These are phyloP conservation scores for Rhopalosiphum maidis DNA, from an alignment of 1,140 invertebrate species.

Conservation along the genomic window DNA sequence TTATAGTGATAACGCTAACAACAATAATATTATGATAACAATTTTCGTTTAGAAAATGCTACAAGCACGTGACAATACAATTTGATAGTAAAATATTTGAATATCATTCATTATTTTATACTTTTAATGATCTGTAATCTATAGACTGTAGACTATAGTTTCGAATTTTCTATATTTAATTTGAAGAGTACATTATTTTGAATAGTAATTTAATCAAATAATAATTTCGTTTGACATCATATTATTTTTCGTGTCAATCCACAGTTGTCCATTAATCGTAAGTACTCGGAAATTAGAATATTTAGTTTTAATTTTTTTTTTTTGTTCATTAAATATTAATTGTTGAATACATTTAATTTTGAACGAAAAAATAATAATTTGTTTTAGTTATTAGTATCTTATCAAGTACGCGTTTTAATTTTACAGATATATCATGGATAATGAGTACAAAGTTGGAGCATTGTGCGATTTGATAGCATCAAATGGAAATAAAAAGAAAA, in stretches of 20 bases:
- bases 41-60: background rate
- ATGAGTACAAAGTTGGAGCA: constrained; percentile 27
- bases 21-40: background rate
- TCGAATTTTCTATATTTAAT: background rate
- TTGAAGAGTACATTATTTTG: background rate
- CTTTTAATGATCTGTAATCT: background rate
- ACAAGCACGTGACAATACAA: background rate
- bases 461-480: constrained; percentile 19
- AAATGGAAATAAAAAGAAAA: constrained; percentile 22
- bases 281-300: background rate
- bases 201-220: background rate
- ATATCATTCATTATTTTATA: background rate
- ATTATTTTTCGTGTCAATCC: background rate
- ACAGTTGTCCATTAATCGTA: background rate
- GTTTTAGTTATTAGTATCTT: background rate
- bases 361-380: background rate
- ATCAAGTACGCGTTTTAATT: background rate
- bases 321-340: background rate
- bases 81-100: background rate
- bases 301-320: background rate
- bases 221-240: background rate
- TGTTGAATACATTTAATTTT: background rate
- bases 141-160: background rate
- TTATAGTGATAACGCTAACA: background rate
- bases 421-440: background rate